Evolutionary conservation across 2,888 invertebrate genomes (phyloP), one percentile per base, ranked within the genome.

Genomic region (Dicycla oo): DNA sequence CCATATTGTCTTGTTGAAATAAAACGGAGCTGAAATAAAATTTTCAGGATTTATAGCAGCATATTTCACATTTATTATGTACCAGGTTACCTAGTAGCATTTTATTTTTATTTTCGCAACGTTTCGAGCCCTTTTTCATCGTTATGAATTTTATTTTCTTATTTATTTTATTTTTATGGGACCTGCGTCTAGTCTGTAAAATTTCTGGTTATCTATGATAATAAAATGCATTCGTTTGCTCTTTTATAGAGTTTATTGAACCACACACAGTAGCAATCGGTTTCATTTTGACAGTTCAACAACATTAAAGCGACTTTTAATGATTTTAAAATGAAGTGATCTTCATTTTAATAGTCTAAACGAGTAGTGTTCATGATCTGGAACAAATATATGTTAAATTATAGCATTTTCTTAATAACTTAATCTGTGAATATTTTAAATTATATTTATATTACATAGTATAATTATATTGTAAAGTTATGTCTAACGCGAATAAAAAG

Each of bases 21-120:
- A 63, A 69, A 81, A 77, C n/a, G 49, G 13, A 34, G 15, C 54
- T 63, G 26, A 64, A 71, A 79, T 70, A 69, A 51, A 56, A 69
- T n/a, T 57, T 62, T 54, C 53, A 57, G 13, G 47, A 78, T 82
- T 82, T 69, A 73, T 73, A 10, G 54, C 7, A 56, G n/a, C 51
- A 79, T 80, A 73, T 73, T 82, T 82, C 56, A 78, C 43, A 38
- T 82, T 79, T 80, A 80, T 43, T 78, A 34, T 71, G 54, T 69
- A 66, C 40, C 43, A 62, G n/a, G 49, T 40, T 80, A 76, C 54
- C 38, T 56, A 20, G 20, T 13, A 49, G 65, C 18, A 63, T 66
- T 72, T 73, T 58, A 66, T 65, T 77, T 62, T 60, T 69, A 73
- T 82, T 69, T 63, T 79, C n/a, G 20, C 40, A 43, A 69, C 38